phyloP scores from a whole-genome alignment of 2,888 invertebrate species.

The Anthrax anthrax region DNA sequence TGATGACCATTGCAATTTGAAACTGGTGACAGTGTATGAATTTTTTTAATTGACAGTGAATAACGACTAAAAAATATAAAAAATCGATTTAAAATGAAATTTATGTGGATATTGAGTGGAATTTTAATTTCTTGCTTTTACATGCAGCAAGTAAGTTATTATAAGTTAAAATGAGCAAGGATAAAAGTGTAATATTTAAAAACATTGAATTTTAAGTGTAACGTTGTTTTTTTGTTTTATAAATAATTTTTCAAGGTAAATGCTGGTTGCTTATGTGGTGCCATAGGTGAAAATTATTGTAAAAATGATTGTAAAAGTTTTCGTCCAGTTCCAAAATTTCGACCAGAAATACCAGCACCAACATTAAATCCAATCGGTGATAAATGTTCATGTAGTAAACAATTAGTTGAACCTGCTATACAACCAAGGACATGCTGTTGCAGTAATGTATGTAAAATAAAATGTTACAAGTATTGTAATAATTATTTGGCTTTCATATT shows the following conservation, averaged over 20 bases:
- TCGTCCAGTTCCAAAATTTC: conserved; percentile 10
- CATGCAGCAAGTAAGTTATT: neutral
- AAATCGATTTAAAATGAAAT: neutral
- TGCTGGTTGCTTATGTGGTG: conserved; percentile 26
- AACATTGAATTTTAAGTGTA: no score
- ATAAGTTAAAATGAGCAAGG: no score
- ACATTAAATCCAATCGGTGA: conserved; percentile 26
- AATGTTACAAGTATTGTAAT: no score
- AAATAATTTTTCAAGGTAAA: conserved; percentile 15
- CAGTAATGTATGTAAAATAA: conserved; percentile 23
- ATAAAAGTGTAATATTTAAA: no score
- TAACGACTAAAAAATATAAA: no score
- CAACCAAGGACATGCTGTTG: conserved; percentile 19
- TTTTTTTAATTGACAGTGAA: no score
- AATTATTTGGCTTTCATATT: no score
- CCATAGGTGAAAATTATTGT: conserved; percentile 24
- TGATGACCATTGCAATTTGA: no score
- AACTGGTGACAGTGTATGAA: no score
- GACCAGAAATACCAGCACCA: conserved; percentile 13
- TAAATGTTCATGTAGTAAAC: conserved; percentile 29
- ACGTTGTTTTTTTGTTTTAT: neutral
- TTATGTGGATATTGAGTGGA: neutral
- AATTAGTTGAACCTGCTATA: conserved; percentile 29
- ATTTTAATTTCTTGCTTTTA: neutral
- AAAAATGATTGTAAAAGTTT: conserved; percentile 8